Base-by-base conservation (phyloP, 2,797 vertebrate species). In the Nannoperca obscura region DNA sequence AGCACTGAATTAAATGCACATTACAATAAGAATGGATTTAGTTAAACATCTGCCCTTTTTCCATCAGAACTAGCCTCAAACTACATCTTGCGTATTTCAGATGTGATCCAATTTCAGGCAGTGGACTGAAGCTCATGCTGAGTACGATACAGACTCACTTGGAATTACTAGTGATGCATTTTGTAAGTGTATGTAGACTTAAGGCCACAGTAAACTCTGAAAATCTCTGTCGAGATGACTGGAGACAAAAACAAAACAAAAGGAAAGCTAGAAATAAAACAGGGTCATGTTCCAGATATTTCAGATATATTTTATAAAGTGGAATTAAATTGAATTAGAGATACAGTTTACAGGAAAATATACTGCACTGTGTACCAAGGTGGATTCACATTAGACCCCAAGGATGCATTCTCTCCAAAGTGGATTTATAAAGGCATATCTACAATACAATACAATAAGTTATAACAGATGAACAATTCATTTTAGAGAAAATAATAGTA, bases 51-150 rank as follows among this genome's bases (percentile, higher is more conserved):
- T 60, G 53, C 55, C 62, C 14, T 77, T 7, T 7, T 62, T 66
- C 66, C 7, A 8, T 71, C 36, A 59, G 44, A 80, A 70, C 49
- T 76, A 55, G 52, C 69, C 49, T 71, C 27, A 57, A 42, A 84
- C 50, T 67, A 40, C 72, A 75, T 65, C 20, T 36, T 81, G 42
- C 76, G 60, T 80, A 64, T 85, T 74, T 82, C 72, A 77, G 67
- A 76, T 61, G 19, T 83, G 46, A 72, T 75, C 78, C 62, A 38
- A 81, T 65, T 65, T 66, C 74, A 70, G 71, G 58, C 78, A 74
- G 24, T 27, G 24, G 24, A 27, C 62, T 76, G 40, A 64, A 66
- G 42, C 71, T 73, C 76, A 57, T 47, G 66, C 71, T 67, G 65
- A 47, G 55, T 71, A 61, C 53, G 44, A 57, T 76, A 65, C 71